Percentiles rank a stretch among this genome's conserved stretches.
Evolutionary conservation across 2,888 invertebrate genomes (phyloP).

Genomic region (Xiphydria camelus): DNA sequence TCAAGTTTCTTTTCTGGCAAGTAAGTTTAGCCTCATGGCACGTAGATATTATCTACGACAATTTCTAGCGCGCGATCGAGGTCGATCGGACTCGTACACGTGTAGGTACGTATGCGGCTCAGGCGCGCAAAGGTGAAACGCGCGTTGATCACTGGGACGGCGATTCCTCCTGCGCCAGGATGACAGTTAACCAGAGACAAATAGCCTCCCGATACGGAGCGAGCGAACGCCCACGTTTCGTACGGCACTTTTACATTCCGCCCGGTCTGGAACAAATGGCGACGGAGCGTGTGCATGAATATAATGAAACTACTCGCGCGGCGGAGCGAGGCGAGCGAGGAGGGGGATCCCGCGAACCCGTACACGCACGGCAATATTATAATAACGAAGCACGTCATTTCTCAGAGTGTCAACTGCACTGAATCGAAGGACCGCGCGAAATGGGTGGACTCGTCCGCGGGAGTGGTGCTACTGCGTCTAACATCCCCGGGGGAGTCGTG

Average conservation of each 20-base stretch:
- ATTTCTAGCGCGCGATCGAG: too few relatives aligned
- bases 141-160: too few relatives aligned
- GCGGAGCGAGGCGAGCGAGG: conserved; percentile 5
- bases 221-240: conserved; percentile 1
- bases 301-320: conserved; percentile 34
- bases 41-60: too few relatives aligned
- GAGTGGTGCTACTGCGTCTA: conserved; percentile 30
- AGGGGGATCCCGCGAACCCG: conserved; percentile 10
- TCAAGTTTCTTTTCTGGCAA: too few relatives aligned
- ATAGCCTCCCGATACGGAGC: too few relatives aligned
- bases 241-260: conserved; percentile 16
- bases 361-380: conserved; percentile 39
- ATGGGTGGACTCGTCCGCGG: conserved; percentile 43
- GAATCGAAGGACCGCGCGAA: conserved; percentile 43
- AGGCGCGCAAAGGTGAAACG: too few relatives aligned
- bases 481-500: conserved; percentile 51
- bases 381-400: conserved; percentile 54
- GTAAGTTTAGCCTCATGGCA: too few relatives aligned
- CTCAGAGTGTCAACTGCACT: conserved; percentile 57
- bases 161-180: too few relatives aligned
- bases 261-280: conserved; percentile 44
- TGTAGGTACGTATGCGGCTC: too few relatives aligned
- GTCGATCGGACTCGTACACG: too few relatives aligned
- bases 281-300: conserved; percentile 42
- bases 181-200: too few relatives aligned